Percentiles rank a stretch among this genome's conserved stretches.
These are phyloP conservation scores for Apamea monoglypha DNA, from an alignment of 2,888 invertebrate species.

Conservation along the genomic window DNA sequence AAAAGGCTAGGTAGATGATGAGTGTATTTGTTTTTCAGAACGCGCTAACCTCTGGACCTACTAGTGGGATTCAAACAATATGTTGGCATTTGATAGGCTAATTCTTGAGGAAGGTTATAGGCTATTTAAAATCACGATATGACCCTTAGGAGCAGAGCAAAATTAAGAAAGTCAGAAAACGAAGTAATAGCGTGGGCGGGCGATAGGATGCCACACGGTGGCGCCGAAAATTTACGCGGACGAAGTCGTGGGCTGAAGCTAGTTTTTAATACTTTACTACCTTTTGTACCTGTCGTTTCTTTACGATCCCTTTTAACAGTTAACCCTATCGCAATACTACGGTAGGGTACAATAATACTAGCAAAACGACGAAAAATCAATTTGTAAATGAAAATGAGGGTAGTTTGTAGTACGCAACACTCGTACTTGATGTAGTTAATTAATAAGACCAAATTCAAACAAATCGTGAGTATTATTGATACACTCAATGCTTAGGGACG, in stretches of 20 bases:
- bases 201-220: neutral
- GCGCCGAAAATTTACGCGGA: neutral
- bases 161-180: neutral
- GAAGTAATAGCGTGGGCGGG: neutral
- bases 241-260: neutral
- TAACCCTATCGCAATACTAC: neutral
- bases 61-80: too few relatives aligned
- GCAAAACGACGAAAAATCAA: constrained; percentile 47
- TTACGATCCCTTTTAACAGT: neutral
- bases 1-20: too few relatives aligned
- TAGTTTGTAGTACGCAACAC: constrained; percentile 64
- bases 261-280: neutral
- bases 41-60: neutral
- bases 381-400: constrained; percentile 59
- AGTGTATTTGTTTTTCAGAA: neutral
- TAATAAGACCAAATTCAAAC: constrained; percentile 89
- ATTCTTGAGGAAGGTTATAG: neutral
- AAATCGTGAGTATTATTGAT: constrained; percentile 87
- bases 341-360: constrained; percentile 8
- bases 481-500: constrained; percentile 82
- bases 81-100: neutral
- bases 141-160: neutral
- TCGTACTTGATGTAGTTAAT: constrained; percentile 86
- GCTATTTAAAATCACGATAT: neutral
- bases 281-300: neutral